A percentile compares a stretch with the other conserved stretches of the same genome.
Conservation (phyloP, 2,113 vertebrate genomes). For the Heterocephalus glaber region DNA sequence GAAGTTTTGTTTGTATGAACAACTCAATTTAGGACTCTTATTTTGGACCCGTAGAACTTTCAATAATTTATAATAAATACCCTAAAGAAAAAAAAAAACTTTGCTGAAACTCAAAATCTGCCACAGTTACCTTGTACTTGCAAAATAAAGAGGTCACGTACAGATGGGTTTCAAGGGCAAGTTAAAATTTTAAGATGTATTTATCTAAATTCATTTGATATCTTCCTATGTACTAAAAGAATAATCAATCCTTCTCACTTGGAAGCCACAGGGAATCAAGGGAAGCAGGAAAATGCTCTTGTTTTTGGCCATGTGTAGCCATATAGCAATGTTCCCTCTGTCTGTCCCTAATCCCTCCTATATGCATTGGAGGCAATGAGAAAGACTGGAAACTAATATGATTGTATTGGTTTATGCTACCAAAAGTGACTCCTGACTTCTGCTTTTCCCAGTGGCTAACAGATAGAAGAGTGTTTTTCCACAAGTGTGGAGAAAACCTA, state of each 20-base stretch:
- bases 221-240: neutral
- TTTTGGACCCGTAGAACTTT: neutral
- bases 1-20: neutral
- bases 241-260: neutral
- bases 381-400: neutral
- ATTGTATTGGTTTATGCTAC: neutral
- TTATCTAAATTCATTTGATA: neutral
- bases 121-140: neutral
- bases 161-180: neutral
- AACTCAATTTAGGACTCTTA: neutral
- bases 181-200: neutral
- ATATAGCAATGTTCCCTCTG: neutral
- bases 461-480: neutral
- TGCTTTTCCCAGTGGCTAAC: neutral
- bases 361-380: neutral
- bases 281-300: neutral
- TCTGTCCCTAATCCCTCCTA: neutral
- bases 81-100: neutral
- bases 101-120: neutral
- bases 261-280: neutral
- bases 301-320: neutral
- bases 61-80: neutral
- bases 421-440: neutral
- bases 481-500: neutral
- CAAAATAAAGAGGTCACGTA: neutral